Conservation (phyloP, 1,140 invertebrate species). For the Diuraphis noxia region DNA sequence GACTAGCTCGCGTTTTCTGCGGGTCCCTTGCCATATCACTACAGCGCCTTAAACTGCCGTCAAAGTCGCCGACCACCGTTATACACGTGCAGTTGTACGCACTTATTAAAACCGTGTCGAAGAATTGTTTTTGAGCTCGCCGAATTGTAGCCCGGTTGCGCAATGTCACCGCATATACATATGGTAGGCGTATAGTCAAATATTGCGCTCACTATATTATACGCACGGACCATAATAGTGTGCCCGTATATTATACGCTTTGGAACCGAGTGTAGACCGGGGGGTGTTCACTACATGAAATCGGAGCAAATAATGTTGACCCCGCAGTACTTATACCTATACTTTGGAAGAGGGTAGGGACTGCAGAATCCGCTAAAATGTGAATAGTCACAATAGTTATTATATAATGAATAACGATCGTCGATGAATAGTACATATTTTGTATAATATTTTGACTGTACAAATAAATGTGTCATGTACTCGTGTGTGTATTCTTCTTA, state of each 20-base stretch:
- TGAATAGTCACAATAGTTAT: not conserved
- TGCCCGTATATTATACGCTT: not conserved
- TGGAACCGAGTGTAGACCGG: not conserved
- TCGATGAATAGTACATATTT: not conserved
- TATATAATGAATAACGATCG: not conserved
- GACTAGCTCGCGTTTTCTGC: slow-evolving; percentile 10
- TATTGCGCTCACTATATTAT: too few species aligned
- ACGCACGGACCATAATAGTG: not conserved
- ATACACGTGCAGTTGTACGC: not conserved
- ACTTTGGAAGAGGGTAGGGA: not conserved
- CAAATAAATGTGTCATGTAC: too few species aligned
- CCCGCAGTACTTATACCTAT: not conserved
- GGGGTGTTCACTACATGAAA: not conserved
- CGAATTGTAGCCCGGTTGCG: not conserved
- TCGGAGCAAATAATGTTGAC: not conserved
- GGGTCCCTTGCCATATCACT: not conserved
- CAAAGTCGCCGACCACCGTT: not conserved
- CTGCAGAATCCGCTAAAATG: not conserved
- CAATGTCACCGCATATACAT: not conserved
- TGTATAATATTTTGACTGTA: not conserved
- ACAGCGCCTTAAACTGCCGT: not conserved
- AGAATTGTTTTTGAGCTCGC: not conserved
- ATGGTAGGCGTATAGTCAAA: not conserved
- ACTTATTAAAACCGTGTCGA: too few species aligned
- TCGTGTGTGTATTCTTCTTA: not conserved